phyloP scores from a whole-genome alignment of 1,140 invertebrate species.

The Euwallacea similis region DNA sequence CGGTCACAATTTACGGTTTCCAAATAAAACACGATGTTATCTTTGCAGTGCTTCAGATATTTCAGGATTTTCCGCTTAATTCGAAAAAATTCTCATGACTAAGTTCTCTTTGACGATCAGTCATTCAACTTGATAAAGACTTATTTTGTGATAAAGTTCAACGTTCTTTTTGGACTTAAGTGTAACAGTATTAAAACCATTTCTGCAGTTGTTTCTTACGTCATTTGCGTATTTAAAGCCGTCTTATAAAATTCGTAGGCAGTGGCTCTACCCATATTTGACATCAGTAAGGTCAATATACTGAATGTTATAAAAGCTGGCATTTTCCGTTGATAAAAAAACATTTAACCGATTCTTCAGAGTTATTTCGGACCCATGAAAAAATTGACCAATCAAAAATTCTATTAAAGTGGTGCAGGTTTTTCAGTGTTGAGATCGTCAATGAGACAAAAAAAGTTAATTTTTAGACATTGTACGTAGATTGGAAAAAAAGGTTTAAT shows the following conservation, averaged over 20 bases:
- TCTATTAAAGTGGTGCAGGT: constrained; percentile 5
- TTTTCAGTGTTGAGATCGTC: constrained; percentile 9
- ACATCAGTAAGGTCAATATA: constrained; percentile 26
- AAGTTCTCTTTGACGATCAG: neutral
- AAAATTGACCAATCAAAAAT: constrained; percentile 17
- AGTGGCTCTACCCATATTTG: constrained; percentile 19
- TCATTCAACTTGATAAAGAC: constrained; percentile 11
- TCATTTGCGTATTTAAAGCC: constrained; percentile 6
- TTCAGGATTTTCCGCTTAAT: no score
- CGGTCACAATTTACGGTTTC: no score
- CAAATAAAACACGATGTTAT: no score
- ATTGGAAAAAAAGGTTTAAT: constrained; percentile 2
- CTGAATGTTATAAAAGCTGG: constrained; percentile 11
- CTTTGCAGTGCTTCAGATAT: no score
- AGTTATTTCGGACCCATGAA: neutral
- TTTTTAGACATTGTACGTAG: constrained; percentile 1
- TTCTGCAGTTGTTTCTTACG: constrained; percentile 1
- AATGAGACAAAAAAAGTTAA: neutral
- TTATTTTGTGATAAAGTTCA: neutral
- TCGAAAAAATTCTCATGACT: no score
- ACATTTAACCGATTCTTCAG: constrained; percentile 3
- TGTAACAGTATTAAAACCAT: neutral
- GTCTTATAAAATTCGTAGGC: constrained; percentile 4
- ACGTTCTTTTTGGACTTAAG: neutral
- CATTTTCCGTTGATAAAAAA: constrained; percentile 2